These are phyloP conservation scores for Fratercula arctica DNA, from an alignment of 2,797 vertebrate species.

Conservation along the genomic window DNA sequence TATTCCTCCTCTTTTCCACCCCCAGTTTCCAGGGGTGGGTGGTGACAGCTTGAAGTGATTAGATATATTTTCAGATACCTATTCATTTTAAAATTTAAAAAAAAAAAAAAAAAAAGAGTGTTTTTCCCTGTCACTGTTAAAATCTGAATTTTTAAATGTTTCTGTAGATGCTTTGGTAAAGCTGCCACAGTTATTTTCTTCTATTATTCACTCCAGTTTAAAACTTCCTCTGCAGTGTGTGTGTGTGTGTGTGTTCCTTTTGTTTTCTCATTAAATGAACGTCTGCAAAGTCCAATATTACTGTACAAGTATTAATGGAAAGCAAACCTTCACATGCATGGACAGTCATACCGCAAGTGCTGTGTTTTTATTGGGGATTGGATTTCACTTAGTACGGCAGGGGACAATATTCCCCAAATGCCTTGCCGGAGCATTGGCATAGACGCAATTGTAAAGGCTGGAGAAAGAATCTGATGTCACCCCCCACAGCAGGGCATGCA, in stretches of 20 bases:
- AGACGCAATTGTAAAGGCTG: not conserved
- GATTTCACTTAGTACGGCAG: not conserved
- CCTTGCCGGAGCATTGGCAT: not conserved
- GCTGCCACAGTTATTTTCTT: not conserved
- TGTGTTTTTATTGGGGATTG: not conserved
- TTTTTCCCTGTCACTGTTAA: not conserved
- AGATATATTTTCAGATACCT: constrained; percentile 53
- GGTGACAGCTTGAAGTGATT: constrained; percentile 61
- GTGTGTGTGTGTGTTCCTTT: not conserved
- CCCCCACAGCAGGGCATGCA: not conserved
- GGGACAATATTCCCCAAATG: not conserved
- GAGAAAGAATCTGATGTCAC: not conserved
- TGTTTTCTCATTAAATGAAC: not conserved
- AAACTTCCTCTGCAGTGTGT: not conserved
- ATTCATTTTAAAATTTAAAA: not conserved
- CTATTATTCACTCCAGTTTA: not conserved
- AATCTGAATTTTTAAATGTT: constrained; percentile 1
- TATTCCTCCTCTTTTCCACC: constrained; percentile 48
- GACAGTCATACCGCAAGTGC: not conserved
- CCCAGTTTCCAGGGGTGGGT: constrained; percentile 51
- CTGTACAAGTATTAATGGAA: not conserved
- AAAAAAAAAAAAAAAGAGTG: not conserved
- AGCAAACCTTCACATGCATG: not conserved
- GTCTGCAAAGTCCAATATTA: not conserved
- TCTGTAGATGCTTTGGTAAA: not conserved